Base-by-base conservation (phyloP, 2,113 vertebrate genomes). In the Platycercus adscitus region DNA sequence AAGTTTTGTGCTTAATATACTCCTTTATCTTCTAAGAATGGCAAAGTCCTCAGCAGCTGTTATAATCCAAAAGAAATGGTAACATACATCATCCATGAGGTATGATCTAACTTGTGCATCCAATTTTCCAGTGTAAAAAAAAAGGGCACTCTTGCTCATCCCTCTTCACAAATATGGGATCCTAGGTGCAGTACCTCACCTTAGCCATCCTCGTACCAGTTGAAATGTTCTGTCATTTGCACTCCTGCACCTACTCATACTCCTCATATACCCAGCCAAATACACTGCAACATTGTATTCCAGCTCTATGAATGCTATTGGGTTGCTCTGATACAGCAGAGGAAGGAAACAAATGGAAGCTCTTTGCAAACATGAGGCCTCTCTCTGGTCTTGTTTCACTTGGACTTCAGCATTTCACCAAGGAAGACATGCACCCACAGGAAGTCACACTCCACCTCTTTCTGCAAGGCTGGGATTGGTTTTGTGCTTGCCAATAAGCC, bases 91-190 rank as follows among this genome's bases (percentile, higher is more conserved):
- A 86, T 52, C 82, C 66, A 33, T 79, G 96, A 94, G 95, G 93
- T 95, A 94, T 72, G 93, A 47, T 91, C 79, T 69, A 91, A 79
- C 35, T 79, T 65, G 86, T 86, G 76, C 76, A 95, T 94, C 90
- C 80, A 86, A 84, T 93, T 81, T 96, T 96, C 96, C 95, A 96
- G 95, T 97, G 95, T 96, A 88, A 96, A 86, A 71, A 37, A 39
- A 88, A 79, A 90, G 71, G 72, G 69, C 56, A 56, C 18, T 79
- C 66, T 88, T 41, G 75, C 96, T 96, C 44, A 96, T 92, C 88
- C 94, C 79, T 17, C 60, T 77, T 91, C 76, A 84, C 79, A 86
- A 89, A 73, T 81, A 44, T 2, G 75, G 44, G 47, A 93, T 88
- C 83, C 88, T 86, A 35, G 70, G 78, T 83, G 87, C 84, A 91